These are phyloP conservation scores for Aurelia coerulea DNA, from an alignment of 30 jellyfish, hydroid and myxozoan genomes.

Conservation along the genomic window DNA sequence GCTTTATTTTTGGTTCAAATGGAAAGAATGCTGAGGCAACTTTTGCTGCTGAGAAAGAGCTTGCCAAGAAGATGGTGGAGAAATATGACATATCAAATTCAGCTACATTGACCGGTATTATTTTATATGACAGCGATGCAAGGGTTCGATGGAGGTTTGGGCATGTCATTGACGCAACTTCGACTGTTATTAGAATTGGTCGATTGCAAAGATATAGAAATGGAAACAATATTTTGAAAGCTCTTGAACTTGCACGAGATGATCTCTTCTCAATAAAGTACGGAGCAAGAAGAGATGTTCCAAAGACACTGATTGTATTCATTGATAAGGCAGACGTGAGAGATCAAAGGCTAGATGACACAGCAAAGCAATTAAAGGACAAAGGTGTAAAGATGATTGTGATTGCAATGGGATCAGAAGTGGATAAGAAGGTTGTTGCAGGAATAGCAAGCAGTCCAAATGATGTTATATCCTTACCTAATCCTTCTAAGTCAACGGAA, in stretches of 20 bases:
- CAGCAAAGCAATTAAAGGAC: too few relatives aligned
- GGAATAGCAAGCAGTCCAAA: slow-evolving; percentile 19
- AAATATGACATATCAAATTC: slow-evolving; percentile 51
- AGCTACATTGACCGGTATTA: slow-evolving; percentile 64
- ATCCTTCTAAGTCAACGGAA: background rate
- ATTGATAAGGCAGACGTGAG: too few relatives aligned
- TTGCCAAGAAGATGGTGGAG: slow-evolving; percentile 37
- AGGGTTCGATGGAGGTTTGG: slow-evolving; percentile 39
- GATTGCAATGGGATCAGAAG: too few relatives aligned
- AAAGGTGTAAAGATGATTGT: too few relatives aligned
- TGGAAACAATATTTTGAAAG: too few relatives aligned
- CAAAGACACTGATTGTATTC: too few relatives aligned
- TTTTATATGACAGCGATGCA: slow-evolving; percentile 61
- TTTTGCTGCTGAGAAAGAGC: slow-evolving; percentile 40
- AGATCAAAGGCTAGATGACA: too few relatives aligned
- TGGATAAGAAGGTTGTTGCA: background rate
- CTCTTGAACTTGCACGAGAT: too few relatives aligned
- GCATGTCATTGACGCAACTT: slow-evolving; percentile 8
- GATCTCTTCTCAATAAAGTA: too few relatives aligned
- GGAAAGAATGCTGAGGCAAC: slow-evolving; percentile 11
- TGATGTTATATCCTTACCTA: background rate
- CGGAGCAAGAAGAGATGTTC: too few relatives aligned
- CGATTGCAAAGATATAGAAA: too few relatives aligned
- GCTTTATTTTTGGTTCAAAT: slow-evolving; percentile 58
- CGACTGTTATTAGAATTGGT: slow-evolving; percentile 40